Evolutionary conservation across 2,797 vertebrate species (phyloP).

Genomic region (Sarcophilus harrisii): DNA sequence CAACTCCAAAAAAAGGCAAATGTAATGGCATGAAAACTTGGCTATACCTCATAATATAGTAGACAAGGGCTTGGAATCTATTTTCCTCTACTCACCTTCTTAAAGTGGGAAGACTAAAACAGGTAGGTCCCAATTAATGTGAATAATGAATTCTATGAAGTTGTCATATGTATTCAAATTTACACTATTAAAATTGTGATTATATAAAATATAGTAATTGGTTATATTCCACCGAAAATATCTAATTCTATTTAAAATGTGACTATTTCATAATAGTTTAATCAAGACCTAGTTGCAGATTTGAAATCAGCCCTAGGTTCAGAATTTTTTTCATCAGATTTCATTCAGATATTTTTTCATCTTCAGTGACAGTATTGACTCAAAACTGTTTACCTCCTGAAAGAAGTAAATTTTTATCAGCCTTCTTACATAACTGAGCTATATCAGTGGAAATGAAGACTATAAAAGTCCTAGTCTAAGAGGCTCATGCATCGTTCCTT

Average conservation of each 20-base stretch:
- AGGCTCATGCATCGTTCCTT: neutral
- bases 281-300: neutral
- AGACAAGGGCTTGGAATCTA: neutral
- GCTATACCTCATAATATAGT: neutral
- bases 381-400: neutral
- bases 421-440: neutral
- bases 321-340: neutral
- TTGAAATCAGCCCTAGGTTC: neutral
- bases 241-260: neutral
- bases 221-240: neutral
- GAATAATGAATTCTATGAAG: neutral
- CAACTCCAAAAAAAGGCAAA: neutral
- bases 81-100: neutral
- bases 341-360: neutral
- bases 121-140: neutral
- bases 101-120: neutral
- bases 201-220: neutral
- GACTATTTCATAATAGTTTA: neutral
- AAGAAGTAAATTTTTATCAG: slow-evolving; percentile 26
- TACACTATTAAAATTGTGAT: neutral
- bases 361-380: neutral
- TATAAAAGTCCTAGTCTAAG: neutral
- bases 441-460: neutral
- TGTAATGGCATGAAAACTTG: slow-evolving; percentile 9
- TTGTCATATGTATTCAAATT: neutral